Conservation (phyloP, 37 sponge, comb jelly and placozoan species). For the Haliclona indistincta region DNA sequence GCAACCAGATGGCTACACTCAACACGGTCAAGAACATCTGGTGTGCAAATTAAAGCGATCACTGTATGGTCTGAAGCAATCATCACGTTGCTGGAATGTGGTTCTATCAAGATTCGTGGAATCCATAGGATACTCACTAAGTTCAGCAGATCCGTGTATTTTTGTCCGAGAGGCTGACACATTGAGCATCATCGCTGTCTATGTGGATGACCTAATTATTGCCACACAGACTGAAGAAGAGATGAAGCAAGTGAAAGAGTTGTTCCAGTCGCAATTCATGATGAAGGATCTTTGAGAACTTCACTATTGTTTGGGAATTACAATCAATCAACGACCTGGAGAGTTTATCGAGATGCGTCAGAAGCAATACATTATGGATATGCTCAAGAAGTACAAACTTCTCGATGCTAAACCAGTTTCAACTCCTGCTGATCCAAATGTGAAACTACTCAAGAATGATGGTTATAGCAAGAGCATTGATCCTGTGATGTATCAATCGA, state of each 20-base stretch:
- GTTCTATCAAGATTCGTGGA: conserved; percentile 10
- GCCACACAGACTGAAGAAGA: too few relatives aligned
- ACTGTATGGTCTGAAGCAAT: too few relatives aligned
- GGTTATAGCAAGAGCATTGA: conserved; percentile 37
- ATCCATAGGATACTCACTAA: conserved; percentile 1
- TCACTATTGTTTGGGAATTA: conserved; percentile 21
- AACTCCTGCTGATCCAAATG: conserved; percentile 38
- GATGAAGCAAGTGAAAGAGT: conserved; percentile 31
- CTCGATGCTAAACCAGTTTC: conserved; percentile 37
- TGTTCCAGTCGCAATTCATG: conserved; percentile 10
- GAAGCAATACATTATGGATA: conserved; percentile 25
- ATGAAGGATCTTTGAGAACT: conserved; percentile 31
- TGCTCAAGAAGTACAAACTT: conserved; percentile 37
- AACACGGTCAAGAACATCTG: too few relatives aligned
- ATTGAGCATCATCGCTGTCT: conserved; percentile 38
- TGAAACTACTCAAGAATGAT: conserved; percentile 53
- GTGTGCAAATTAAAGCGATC: too few relatives aligned
- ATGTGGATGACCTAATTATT: too few relatives aligned
- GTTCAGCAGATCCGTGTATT: conserved; percentile 40
- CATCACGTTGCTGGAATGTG: too few relatives aligned
- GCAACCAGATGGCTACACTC: too few relatives aligned
- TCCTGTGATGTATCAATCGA: conserved; percentile 46
- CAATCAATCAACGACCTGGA: conserved; percentile 1
- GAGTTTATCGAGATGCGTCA: conserved; percentile 27
- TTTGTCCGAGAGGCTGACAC: background rate